Percentiles rank a stretch among this genome's conserved stretches.
Conservation (phyloP, 2,113 vertebrate species). For the Mugil cephalus region DNA sequence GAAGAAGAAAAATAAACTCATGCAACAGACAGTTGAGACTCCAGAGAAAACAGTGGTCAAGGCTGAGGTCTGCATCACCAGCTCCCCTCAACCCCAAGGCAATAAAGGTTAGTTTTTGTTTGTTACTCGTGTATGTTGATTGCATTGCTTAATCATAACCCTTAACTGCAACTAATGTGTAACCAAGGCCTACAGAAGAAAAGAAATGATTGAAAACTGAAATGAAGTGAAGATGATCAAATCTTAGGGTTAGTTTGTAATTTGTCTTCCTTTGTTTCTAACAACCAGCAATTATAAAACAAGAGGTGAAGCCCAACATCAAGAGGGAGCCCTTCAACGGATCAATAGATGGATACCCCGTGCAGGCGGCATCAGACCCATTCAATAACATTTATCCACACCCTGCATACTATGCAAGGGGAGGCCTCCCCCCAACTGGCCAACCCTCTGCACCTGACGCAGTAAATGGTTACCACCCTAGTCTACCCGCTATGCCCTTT, state of each 20-base stretch:
- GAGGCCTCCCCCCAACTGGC: conserved; percentile 86
- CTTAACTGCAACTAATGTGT: neutral
- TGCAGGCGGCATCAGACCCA: conserved; percentile 90
- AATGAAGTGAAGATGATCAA: conserved; percentile 1
- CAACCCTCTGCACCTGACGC: conserved; percentile 87
- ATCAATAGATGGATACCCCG: conserved; percentile 86
- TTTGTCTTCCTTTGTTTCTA: conserved; percentile 31
- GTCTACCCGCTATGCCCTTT: conserved; percentile 89
- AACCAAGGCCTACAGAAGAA: neutral
- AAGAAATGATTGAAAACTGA: conserved; percentile 1
- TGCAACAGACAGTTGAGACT: conserved; percentile 89
- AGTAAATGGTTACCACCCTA: conserved; percentile 93
- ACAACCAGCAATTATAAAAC: conserved; percentile 84
- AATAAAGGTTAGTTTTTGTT: conserved; percentile 80
- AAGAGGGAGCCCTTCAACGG: conserved; percentile 89
- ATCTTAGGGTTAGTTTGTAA: conserved; percentile 23
- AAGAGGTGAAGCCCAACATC: conserved; percentile 90
- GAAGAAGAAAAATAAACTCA: conserved; percentile 94
- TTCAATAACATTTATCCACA: conserved; percentile 93
- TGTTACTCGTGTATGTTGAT: neutral
- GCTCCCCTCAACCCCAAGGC: conserved; percentile 75
- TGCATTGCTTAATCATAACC: neutral
- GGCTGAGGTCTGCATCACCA: conserved; percentile 77
- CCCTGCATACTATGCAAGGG: conserved; percentile 96
- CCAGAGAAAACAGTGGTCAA: conserved; percentile 89